Evolutionary conservation across 2,797 vertebrate species (phyloP).

Genomic region (Sebastes diaconus): DNA sequence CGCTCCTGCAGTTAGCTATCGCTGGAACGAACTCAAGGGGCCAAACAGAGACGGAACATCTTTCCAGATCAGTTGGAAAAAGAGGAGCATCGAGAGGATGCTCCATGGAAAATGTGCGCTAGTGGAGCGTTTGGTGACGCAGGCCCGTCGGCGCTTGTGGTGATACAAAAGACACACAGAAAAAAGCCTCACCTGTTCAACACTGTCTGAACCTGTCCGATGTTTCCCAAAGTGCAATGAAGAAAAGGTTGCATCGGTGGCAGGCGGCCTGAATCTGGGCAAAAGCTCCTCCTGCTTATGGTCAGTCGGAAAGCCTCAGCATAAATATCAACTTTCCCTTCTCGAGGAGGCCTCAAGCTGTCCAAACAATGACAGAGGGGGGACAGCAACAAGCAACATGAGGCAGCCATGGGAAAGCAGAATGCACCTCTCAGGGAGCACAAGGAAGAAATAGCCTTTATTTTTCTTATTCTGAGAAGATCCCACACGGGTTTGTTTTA

Average conservation of each 20-base stretch:
- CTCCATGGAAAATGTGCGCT: conserved; percentile 53
- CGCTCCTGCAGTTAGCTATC: conserved; percentile 46
- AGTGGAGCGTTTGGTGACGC: conserved; percentile 11
- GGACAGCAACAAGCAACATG: conserved; percentile 84
- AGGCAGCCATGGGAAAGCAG: conserved; percentile 89
- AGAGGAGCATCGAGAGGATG: conserved; percentile 16
- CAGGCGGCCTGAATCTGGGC: conserved; percentile 22
- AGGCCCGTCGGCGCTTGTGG: conserved; percentile 11
- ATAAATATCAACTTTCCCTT: conserved; percentile 85
- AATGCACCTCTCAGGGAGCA: conserved; percentile 65
- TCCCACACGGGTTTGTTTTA: conserved; percentile 82
- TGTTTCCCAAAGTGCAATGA: conserved; percentile 6
- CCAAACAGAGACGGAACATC: conserved; percentile 50
- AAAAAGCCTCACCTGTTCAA: conserved; percentile 38
- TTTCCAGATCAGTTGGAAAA: conserved; percentile 41
- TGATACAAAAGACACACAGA: background rate
- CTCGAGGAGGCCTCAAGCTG: conserved; percentile 89
- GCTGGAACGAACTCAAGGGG: conserved; percentile 38
- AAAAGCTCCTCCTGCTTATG: conserved; percentile 57
- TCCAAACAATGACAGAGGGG: conserved; percentile 86
- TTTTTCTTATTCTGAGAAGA: conserved; percentile 84
- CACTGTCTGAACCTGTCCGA: conserved; percentile 18
- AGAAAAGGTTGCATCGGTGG: conserved; percentile 28
- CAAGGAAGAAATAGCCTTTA: conserved; percentile 80
- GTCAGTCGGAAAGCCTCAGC: conserved; percentile 67